Evolutionary conservation across 1,140 invertebrate genomes (phyloP).

Genomic region (Lucilia sericata): DNA sequence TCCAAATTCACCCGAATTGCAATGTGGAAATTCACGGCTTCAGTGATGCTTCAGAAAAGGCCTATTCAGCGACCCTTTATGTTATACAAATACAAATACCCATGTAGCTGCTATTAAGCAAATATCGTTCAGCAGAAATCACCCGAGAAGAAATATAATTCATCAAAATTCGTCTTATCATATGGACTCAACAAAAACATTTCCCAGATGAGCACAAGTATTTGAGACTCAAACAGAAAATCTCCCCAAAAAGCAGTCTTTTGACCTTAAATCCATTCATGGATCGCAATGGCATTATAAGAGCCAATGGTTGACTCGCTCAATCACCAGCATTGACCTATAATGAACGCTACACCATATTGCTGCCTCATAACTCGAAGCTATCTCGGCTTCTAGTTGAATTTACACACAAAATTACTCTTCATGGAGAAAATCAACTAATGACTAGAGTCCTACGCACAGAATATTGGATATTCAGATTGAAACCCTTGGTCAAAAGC

Average conservation of each 20-base stretch:
- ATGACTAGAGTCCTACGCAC: no score
- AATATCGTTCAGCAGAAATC: background rate
- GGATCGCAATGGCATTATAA: background rate
- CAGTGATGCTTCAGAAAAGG: background rate
- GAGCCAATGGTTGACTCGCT: slow-evolving; percentile 18
- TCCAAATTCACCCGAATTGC: background rate
- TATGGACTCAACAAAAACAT: no score
- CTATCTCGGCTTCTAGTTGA: no score
- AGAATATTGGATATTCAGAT: no score
- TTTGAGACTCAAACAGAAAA: background rate
- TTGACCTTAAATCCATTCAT: slow-evolving; percentile 24
- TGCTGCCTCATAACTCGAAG: no score
- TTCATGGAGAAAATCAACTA: background rate
- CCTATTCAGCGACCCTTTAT: background rate
- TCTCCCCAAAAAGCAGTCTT: background rate
- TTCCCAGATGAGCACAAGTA: no score
- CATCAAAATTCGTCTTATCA: no score
- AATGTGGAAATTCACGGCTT: background rate
- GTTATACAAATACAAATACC: background rate
- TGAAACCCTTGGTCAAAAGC: no score
- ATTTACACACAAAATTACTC: background rate
- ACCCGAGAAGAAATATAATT: no score
- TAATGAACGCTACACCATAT: slow-evolving; percentile 10
- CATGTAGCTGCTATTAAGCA: background rate
- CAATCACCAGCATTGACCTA: slow-evolving; percentile 16